Conservation (phyloP, 2,113 vertebrate species). For the Eubucco bourcierii region DNA sequence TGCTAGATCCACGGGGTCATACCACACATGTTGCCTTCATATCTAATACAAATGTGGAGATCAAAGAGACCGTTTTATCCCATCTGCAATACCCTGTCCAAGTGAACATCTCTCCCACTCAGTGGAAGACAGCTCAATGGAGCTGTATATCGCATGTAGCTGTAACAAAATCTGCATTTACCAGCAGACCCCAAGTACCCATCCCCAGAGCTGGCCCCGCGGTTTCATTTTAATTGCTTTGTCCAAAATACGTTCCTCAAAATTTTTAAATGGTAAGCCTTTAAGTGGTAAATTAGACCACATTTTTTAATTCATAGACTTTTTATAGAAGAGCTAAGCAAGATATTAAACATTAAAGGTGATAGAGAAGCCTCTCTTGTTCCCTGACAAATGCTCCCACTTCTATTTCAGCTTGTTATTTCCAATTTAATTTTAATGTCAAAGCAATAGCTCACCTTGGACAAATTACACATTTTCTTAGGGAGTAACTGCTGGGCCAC, state of each 20-base stretch:
- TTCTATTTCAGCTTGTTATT: background rate
- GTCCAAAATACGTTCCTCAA: background rate
- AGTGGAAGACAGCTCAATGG: background rate
- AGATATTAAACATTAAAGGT: background rate
- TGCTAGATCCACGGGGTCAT: rapidly evolving
- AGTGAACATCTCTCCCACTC: background rate
- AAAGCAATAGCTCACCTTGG: constrained; percentile 13
- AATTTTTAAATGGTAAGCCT: background rate
- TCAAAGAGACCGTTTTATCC: background rate
- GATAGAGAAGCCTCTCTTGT: background rate
- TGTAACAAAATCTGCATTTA: background rate
- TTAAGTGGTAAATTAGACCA: background rate
- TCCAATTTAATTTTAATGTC: constrained; percentile 2
- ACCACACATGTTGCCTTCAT: rapidly evolving
- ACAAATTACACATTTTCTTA: constrained; percentile 18
- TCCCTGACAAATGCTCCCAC: background rate
- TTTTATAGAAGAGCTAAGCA: background rate
- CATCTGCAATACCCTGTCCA: background rate
- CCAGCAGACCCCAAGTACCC: background rate
- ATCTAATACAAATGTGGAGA: background rate
- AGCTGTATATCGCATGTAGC: background rate
- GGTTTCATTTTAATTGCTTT: background rate
- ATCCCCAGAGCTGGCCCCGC: background rate
- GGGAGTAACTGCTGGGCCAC: background rate
- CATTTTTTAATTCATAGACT: background rate